A percentile compares a stretch with the other conserved stretches of the same genome.
Conservation (phyloP, 2,797 vertebrate genomes). For the Ispidina lecontei region DNA sequence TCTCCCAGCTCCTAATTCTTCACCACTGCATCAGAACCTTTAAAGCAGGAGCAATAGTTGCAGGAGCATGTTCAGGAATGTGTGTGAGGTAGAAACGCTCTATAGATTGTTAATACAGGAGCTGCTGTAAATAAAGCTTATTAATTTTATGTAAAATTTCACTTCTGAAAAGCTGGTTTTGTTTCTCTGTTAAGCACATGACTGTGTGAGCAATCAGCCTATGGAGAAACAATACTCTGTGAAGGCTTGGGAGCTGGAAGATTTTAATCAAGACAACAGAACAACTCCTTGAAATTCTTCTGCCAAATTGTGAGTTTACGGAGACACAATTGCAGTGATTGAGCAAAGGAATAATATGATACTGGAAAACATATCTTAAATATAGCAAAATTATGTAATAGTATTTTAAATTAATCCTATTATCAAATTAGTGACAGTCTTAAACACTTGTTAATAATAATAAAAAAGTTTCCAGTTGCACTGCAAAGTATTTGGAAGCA, state of each 20-base stretch:
- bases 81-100: not conserved
- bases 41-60: not conserved
- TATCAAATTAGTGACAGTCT: not conserved
- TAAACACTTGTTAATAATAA: not conserved
- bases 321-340: not conserved
- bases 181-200: not conserved
- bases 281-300: not conserved
- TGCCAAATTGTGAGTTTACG: not conserved
- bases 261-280: not conserved
- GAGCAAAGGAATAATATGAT: not conserved
- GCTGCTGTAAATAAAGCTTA: not conserved
- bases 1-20: not conserved
- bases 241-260: not conserved
- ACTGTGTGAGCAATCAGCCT: not conserved
- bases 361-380: not conserved
- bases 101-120: not conserved
- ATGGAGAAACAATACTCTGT: accelerated
- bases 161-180: slow-evolving; percentile 1
- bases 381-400: not conserved
- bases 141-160: not conserved
- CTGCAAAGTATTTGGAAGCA: not conserved
- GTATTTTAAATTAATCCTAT: not conserved
- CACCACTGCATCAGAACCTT: not conserved
- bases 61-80: not conserved
- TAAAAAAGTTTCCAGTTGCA: not conserved